Evolutionary conservation across 2,113 vertebrate genomes (phyloP).

Genomic region (Gasterosteus nipponicus): DNA sequence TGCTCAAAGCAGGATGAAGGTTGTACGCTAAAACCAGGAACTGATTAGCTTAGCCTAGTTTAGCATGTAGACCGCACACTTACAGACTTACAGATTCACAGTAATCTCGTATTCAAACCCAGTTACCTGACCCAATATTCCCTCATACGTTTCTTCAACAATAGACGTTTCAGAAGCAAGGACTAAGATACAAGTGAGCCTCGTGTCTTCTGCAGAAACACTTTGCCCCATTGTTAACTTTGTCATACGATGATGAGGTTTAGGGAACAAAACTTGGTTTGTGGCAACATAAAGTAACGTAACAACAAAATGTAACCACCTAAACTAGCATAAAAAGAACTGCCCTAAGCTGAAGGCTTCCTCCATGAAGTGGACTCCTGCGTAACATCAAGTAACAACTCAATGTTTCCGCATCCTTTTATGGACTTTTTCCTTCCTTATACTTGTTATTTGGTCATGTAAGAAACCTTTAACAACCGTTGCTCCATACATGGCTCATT

Average conservation of each 20-base stretch:
- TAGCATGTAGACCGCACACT: background rate
- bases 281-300: too few relatives aligned
- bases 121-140: too few relatives aligned
- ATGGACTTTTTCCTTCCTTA: too few relatives aligned
- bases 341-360: too few relatives aligned
- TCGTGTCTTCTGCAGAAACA: background rate
- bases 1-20: too few relatives aligned
- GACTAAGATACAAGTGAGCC: background rate
- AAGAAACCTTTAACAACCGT: background rate
- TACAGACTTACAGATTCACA: background rate
- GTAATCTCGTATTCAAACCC: too few relatives aligned
- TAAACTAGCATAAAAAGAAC: background rate
- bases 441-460: too few relatives aligned
- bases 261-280: too few relatives aligned
- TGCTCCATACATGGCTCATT: background rate
- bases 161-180: background rate
- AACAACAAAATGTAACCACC: background rate
- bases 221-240: background rate
- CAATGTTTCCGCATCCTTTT: too few relatives aligned
- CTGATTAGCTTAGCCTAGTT: too few relatives aligned
- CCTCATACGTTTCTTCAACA: too few relatives aligned
- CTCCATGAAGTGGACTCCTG: background rate
- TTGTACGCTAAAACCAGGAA: too few relatives aligned
- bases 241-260: background rate
- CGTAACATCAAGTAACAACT: background rate